Percentiles rank a stretch among this genome's conserved stretches.
phyloP scores from a whole-genome alignment of 2,113 vertebrate species.

The Oreochromis tanganicae region DNA sequence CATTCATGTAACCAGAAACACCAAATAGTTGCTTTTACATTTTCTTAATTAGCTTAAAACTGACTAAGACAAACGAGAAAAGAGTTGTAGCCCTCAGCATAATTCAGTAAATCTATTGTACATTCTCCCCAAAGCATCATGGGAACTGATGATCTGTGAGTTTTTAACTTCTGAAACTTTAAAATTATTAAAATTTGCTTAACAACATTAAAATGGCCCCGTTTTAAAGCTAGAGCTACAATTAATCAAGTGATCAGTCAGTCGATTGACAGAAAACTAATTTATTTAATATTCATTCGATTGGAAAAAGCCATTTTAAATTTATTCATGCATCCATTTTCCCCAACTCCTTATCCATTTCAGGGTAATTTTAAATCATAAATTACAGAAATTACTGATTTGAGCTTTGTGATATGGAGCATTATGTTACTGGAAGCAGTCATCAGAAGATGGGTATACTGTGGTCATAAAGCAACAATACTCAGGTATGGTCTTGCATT shows the following conservation, averaged over 20 bases:
- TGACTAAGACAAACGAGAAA: neutral
- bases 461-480: neutral
- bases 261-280: neutral
- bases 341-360: neutral
- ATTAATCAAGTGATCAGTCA: neutral
- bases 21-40: neutral
- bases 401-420: neutral
- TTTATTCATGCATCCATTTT: neutral
- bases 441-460: neutral
- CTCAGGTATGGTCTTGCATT: rapidly evolving
- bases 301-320: neutral
- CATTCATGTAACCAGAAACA: neutral
- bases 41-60: neutral
- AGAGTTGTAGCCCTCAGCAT: neutral
- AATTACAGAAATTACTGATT: neutral
- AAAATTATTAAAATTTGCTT: neutral
- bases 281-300: neutral
- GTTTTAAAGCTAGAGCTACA: neutral
- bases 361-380: neutral
- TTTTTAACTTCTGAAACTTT: neutral
- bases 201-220: neutral
- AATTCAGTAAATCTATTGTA: neutral
- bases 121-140: neutral
- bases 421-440: neutral
- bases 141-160: neutral